Conservation (phyloP, 2,797 vertebrate genomes). For the Spinibarbus caldwelli region DNA sequence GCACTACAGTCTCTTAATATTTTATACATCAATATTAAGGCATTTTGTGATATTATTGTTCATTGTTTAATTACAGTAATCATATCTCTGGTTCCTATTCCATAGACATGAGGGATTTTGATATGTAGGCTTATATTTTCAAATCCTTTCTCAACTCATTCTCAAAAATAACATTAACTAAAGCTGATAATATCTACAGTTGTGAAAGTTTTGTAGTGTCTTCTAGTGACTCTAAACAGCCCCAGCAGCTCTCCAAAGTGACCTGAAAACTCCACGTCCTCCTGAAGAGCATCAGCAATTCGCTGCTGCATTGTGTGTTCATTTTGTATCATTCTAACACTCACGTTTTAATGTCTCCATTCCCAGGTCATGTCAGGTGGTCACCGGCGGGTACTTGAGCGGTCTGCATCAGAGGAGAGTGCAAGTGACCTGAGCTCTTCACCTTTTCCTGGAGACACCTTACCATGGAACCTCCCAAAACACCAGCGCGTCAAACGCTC, state of each 20-base stretch:
- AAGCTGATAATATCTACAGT: background rate
- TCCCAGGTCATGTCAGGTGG: conserved; percentile 76
- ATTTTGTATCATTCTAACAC: background rate
- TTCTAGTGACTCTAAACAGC: conserved; percentile 3
- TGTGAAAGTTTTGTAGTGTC: background rate
- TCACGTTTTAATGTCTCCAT: background rate
- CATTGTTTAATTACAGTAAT: background rate
- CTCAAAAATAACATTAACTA: background rate
- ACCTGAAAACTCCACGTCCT: background rate
- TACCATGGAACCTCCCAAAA: conserved; percentile 93
- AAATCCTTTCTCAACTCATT: background rate
- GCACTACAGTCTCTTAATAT: background rate
- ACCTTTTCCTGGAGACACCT: conserved; percentile 85
- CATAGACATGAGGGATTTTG: background rate
- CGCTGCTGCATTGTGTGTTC: background rate
- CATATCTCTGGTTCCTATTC: background rate
- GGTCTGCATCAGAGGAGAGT: conserved; percentile 76
- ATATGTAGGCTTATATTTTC: background rate
- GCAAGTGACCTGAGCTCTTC: conserved; percentile 70
- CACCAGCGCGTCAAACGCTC: conserved; percentile 88
- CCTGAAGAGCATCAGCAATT: background rate
- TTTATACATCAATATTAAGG: background rate
- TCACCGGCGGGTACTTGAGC: conserved; percentile 68
- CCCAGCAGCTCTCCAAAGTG: background rate
- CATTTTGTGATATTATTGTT: background rate